Evolutionary conservation across 2,113 vertebrate species (phyloP).

Genomic region (Protomyctophum bolini): DNA sequence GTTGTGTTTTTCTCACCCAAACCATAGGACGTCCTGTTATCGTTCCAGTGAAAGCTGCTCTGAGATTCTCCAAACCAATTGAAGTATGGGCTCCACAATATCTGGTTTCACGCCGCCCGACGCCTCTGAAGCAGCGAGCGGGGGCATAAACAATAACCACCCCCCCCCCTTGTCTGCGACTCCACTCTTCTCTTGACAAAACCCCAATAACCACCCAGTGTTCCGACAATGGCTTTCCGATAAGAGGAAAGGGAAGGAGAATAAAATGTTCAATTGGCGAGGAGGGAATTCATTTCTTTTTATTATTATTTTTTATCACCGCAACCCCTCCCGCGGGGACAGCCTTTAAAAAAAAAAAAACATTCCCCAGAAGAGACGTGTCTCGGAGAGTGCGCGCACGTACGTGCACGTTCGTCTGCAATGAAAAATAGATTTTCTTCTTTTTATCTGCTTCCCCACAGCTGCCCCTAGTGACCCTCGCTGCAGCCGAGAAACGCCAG

Average conservation of each 20-base stretch:
- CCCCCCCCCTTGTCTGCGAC: neutral
- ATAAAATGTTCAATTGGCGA: constrained; percentile 52
- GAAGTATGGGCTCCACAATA: constrained; percentile 5
- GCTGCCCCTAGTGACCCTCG: constrained; percentile 62
- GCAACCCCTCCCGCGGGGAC: constrained; percentile 51
- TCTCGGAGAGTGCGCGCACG: constrained; percentile 2
- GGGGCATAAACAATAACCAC: constrained; percentile 38
- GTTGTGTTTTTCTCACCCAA: constrained; percentile 21
- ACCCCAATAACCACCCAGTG: constrained; percentile 61
- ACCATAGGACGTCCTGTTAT: constrained; percentile 42
- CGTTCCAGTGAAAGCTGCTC: constrained; percentile 36
- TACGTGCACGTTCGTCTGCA: constrained; percentile 27
- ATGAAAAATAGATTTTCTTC: constrained; percentile 58
- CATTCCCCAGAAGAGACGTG: constrained; percentile 4
- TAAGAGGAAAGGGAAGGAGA: constrained; percentile 39
- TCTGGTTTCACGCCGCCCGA: constrained; percentile 41
- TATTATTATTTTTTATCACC: constrained; percentile 39
- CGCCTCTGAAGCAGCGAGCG: constrained; percentile 42
- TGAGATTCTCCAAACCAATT: constrained; percentile 3
- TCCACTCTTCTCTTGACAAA: constrained; percentile 56
- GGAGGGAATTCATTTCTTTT: constrained; percentile 36
- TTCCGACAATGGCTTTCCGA: constrained; percentile 64
- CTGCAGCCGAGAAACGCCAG: constrained; percentile 45
- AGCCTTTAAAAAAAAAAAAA: constrained; percentile 22
- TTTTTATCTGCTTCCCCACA: constrained; percentile 65